phyloP scores from a whole-genome alignment of 2,888 invertebrate species.

The Oscheius sp. region DNA sequence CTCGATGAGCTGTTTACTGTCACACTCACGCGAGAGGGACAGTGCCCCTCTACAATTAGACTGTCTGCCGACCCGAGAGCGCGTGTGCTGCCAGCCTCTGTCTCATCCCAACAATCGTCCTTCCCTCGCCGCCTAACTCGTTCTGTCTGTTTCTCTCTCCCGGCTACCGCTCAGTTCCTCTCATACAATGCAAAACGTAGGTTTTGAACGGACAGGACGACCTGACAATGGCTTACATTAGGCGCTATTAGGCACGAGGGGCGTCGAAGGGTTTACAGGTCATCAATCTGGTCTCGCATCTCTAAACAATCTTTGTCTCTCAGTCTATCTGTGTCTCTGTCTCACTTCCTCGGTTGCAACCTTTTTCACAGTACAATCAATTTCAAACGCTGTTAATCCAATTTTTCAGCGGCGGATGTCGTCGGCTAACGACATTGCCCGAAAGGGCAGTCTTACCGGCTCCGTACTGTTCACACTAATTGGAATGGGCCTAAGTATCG shows the following conservation, averaged over 20 bases:
- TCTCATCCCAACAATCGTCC: slow-evolving; percentile 10
- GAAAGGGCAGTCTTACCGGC: slow-evolving; percentile 63
- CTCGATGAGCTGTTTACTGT: slow-evolving; percentile 36
- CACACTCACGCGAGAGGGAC: background rate
- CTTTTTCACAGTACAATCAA: too few species aligned
- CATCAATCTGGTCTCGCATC: background rate
- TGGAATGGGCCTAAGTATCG: slow-evolving; percentile 70
- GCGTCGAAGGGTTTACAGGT: too few species aligned
- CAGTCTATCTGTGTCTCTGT: too few species aligned
- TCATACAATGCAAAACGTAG: slow-evolving; percentile 28
- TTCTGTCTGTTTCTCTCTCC: background rate
- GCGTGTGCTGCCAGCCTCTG: slow-evolving; percentile 15
- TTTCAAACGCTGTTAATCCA: too few species aligned
- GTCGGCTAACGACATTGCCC: slow-evolving; percentile 47
- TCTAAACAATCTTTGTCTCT: background rate
- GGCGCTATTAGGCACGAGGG: background rate
- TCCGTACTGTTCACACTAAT: slow-evolving; percentile 65
- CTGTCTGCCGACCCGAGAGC: slow-evolving; percentile 19
- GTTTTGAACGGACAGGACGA: slow-evolving; percentile 14
- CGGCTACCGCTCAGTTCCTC: background rate
- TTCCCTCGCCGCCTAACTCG: slow-evolving; percentile 25
- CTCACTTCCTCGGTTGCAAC: too few species aligned
- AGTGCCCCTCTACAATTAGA: slow-evolving; percentile 20
- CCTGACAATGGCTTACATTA: background rate
- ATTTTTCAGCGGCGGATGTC: slow-evolving; percentile 57